Evolutionary conservation across 2,888 invertebrate species (phyloP).

Genomic region (Galerucella nymphaeae): DNA sequence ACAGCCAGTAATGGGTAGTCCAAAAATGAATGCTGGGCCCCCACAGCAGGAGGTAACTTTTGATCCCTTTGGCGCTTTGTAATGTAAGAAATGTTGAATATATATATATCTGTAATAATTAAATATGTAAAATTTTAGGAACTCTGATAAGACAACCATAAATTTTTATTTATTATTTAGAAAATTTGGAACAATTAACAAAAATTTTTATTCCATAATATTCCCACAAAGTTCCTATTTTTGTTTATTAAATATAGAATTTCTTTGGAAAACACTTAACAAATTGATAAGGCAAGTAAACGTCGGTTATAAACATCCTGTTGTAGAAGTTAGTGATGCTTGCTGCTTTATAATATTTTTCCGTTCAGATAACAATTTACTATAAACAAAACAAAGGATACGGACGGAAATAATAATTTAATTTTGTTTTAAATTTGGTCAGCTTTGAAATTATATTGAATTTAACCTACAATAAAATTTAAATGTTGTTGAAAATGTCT

Average conservation of each 20-base stretch:
- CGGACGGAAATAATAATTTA: not conserved
- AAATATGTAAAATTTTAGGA: slow-evolving; percentile 25
- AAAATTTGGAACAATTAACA: slow-evolving; percentile 23
- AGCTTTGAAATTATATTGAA: too few species aligned
- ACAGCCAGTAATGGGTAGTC: slow-evolving; percentile 54
- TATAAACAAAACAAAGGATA: not conserved
- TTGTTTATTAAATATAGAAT: not conserved
- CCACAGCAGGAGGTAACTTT: slow-evolving; percentile 56
- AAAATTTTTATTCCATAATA: slow-evolving; percentile 1
- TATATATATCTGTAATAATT: slow-evolving; percentile 23
- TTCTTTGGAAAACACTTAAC: not conserved
- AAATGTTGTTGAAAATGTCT: too few species aligned
- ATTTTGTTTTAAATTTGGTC: too few species aligned
- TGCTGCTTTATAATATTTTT: not conserved
- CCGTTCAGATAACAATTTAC: not conserved
- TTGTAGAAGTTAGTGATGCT: not conserved
- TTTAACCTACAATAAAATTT: not conserved
- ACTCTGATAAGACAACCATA: slow-evolving; percentile 12
- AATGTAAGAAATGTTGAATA: slow-evolving; percentile 49
- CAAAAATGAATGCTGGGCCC: slow-evolving; percentile 56
- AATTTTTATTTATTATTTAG: slow-evolving; percentile 7
- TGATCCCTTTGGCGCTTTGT: slow-evolving; percentile 65
- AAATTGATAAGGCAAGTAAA: not conserved
- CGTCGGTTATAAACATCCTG: not conserved
- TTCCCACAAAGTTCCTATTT: slow-evolving; percentile 2